A percentile compares a stretch with the other conserved stretches of the same genome.
phyloP scores from a whole-genome alignment of 2,797 vertebrate genomes.

The Chrosomus eos region DNA sequence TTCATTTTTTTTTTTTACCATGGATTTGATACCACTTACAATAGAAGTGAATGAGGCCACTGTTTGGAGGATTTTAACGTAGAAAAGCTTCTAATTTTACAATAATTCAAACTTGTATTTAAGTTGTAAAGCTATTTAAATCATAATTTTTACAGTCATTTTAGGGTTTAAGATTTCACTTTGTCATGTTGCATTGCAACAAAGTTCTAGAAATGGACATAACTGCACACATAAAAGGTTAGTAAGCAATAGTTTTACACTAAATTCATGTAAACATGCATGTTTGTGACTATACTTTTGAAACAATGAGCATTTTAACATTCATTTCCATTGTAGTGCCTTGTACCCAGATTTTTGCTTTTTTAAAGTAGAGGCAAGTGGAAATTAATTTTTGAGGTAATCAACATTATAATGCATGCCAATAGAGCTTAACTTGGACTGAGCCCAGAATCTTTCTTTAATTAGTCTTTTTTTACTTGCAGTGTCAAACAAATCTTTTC shows the following conservation, averaged over 20 bases:
- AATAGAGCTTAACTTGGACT: not conserved
- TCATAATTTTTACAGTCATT: not conserved
- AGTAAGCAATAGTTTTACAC: not conserved
- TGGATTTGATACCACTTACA: not conserved
- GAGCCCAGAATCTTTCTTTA: not conserved
- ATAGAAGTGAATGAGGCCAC: not conserved
- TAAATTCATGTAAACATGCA: too few species aligned
- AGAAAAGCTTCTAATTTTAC: not conserved
- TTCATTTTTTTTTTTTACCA: not conserved
- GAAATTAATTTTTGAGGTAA: not conserved
- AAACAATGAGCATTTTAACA: not conserved
- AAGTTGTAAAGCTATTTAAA: not conserved
- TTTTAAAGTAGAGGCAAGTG: not conserved
- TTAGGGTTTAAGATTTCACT: not conserved
- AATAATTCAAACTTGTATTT: not conserved
- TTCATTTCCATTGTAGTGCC: not conserved
- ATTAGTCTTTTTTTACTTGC: not conserved
- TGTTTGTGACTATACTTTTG: not conserved
- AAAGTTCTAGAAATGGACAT: not conserved
- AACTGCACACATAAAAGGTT: not conserved
- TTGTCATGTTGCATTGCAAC: not conserved
- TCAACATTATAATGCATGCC: not conserved
- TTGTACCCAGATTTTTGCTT: not conserved
- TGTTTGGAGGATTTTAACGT: not conserved
- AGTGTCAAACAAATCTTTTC: not conserved